Conservation (phyloP, 92 coral and sea anemone genomes). For the Phymanthus crucifer region DNA sequence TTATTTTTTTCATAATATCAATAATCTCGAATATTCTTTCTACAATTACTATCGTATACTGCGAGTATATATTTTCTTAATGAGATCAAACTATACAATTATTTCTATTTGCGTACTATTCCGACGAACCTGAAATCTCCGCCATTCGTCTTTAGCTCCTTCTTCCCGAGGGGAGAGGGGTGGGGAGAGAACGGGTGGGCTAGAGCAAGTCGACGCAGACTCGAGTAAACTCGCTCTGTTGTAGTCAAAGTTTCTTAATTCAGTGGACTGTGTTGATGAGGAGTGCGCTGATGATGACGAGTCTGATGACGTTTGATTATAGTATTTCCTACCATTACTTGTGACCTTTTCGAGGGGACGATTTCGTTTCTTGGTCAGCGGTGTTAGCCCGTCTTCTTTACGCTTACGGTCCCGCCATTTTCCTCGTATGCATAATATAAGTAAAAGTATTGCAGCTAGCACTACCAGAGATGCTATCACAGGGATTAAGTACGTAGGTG, state of each 20-base stretch:
- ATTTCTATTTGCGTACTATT: slow-evolving; percentile 91
- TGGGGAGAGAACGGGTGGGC: slow-evolving; percentile 87
- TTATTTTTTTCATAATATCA: slow-evolving; percentile 13
- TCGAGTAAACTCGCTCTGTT: slow-evolving; percentile 82
- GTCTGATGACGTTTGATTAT: slow-evolving; percentile 80
- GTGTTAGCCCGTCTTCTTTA: slow-evolving; percentile 65
- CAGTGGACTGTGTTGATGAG: slow-evolving; percentile 84
- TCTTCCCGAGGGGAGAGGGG: slow-evolving; percentile 97
- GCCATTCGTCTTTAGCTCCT: slow-evolving; percentile 97
- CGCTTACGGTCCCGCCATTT: slow-evolving; percentile 80
- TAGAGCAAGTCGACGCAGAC: slow-evolving; percentile 70
- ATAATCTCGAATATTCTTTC: slow-evolving; percentile 18
- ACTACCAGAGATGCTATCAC: slow-evolving; percentile 93
- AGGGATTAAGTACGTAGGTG: slow-evolving; percentile 90
- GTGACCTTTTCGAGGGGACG: slow-evolving; percentile 61
- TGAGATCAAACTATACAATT: slow-evolving; percentile 69
- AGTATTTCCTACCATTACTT: slow-evolving; percentile 64
- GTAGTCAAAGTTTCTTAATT: slow-evolving; percentile 91
- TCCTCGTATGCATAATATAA: slow-evolving; percentile 85
- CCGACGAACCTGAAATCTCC: slow-evolving; percentile 89
- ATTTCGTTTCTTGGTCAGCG: slow-evolving; percentile 74
- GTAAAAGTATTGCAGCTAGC: slow-evolving; percentile 77
- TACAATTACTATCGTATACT: slow-evolving; percentile 41
- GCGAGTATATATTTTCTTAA: slow-evolving; percentile 27
- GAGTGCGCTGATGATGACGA: slow-evolving; percentile 73